A percentile compares a stretch with the other conserved stretches of the same genome.
Conservation (phyloP, 2,888 invertebrate genomes). For the Eristalinus aeneus region DNA sequence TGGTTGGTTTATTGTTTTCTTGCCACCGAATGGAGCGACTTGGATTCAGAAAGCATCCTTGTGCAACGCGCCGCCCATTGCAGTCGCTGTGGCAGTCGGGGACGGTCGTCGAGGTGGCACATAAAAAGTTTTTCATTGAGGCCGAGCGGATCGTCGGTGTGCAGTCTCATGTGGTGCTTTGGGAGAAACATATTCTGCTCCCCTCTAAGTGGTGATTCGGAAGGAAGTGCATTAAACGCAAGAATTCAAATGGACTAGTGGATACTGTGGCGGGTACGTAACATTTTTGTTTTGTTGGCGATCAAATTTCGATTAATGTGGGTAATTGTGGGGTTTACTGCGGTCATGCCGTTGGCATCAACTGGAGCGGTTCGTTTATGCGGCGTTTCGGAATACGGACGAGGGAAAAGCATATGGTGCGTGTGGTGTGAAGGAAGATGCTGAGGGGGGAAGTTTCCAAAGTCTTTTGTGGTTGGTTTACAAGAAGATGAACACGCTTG, state of each 20-base stretch:
- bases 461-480: too few relatives aligned
- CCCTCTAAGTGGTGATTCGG: constrained; percentile 41
- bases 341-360: background rate
- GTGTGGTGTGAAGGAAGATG: background rate
- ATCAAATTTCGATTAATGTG: background rate
- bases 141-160: background rate
- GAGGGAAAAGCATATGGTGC: background rate
- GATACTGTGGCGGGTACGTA: constrained; percentile 55
- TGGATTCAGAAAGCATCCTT: constrained; percentile 32
- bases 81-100: background rate
- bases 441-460: too few relatives aligned
- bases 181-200: constrained; percentile 33
- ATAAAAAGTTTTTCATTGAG: constrained; percentile 50
- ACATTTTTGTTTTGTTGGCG: constrained; percentile 11
- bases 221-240: constrained; percentile 28
- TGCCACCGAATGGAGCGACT: constrained; percentile 40
- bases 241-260: background rate
- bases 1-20: constrained; percentile 58
- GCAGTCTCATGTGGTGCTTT: constrained; percentile 40
- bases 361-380: background rate
- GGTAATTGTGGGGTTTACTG: background rate
- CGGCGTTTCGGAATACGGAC: background rate
- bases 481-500: too few relatives aligned
- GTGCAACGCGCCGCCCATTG: background rate
- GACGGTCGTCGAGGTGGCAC: background rate